Evolutionary conservation across 2,797 vertebrate genomes (phyloP).

Genomic region (Peromyscus eremicus): DNA sequence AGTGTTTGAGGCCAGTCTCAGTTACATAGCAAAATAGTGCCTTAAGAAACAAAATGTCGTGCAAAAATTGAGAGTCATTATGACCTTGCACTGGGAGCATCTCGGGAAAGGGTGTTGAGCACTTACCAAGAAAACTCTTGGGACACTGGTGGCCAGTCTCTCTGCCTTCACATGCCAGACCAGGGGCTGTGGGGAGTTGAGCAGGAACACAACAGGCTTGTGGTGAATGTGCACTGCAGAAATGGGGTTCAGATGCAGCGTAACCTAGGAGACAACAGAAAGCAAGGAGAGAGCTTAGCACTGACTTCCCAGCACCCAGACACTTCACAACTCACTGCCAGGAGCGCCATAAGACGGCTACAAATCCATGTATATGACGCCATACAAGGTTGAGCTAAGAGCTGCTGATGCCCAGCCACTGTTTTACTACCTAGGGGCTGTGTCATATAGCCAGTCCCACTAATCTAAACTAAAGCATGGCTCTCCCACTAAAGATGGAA

Average conservation of each 20-base stretch:
- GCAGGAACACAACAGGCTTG: conserved; percentile 96
- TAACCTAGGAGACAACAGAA: conserved; percentile 89
- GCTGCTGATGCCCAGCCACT: background rate
- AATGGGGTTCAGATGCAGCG: conserved; percentile 95
- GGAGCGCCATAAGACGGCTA: background rate
- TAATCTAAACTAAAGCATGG: conserved; percentile 62
- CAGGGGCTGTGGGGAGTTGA: conserved; percentile 94
- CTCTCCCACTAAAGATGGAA: conserved; percentile 59
- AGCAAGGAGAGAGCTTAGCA: conserved; percentile 55
- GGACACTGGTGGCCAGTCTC: conserved; percentile 91
- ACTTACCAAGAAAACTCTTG: conserved; percentile 96
- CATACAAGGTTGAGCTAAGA: background rate
- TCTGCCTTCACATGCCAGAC: conserved; percentile 95
- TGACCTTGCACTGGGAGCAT: background rate
- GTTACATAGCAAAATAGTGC: background rate
- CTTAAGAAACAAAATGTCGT: background rate
- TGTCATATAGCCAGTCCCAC: background rate
- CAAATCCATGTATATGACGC: conserved; percentile 32
- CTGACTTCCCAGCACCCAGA: background rate
- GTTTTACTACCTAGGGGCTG: conserved; percentile 15
- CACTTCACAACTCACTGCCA: background rate
- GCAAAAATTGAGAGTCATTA: background rate
- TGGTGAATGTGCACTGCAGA: conserved; percentile 94
- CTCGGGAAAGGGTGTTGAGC: background rate
- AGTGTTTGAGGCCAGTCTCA: background rate